Conservation (phyloP, 1,140 invertebrate species). For the Lordiphosa stackelbergi region DNA sequence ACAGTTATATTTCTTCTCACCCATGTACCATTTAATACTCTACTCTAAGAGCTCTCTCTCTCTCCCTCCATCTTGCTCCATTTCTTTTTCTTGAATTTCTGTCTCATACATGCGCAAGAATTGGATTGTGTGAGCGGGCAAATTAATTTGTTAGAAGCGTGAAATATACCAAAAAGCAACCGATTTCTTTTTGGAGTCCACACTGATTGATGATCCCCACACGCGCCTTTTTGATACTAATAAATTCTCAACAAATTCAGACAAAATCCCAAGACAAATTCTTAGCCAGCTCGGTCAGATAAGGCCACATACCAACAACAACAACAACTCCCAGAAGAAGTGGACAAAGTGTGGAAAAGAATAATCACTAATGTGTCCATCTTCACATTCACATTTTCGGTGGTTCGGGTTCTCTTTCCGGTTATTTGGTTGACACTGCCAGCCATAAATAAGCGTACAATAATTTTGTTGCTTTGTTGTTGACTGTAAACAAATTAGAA, state of each 20-base stretch:
- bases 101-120: too few species aligned
- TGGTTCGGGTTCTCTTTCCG: slow-evolving; percentile 42
- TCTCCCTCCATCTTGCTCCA: too few species aligned
- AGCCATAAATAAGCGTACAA: slow-evolving; percentile 69
- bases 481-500: slow-evolving; percentile 75
- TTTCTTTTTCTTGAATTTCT: too few species aligned
- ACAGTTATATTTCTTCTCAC: too few species aligned
- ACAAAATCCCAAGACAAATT: slow-evolving; percentile 38
- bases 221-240: slow-evolving; percentile 68
- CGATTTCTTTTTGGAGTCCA: slow-evolving; percentile 14
- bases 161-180: slow-evolving; percentile 25
- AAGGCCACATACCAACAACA: slow-evolving; percentile 31
- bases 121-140: too few species aligned
- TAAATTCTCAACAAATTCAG: slow-evolving; percentile 69
- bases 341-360: slow-evolving; percentile 33
- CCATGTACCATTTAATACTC: too few species aligned
- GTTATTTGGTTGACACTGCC: slow-evolving; percentile 43
- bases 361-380: slow-evolving; percentile 29
- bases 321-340: slow-evolving; percentile 5
- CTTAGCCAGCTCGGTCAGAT: slow-evolving; percentile 30
- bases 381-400: slow-evolving; percentile 11
- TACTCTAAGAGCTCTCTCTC: too few species aligned
- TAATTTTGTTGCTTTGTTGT: slow-evolving; percentile 51
- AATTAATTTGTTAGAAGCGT: slow-evolving; percentile 61
- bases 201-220: slow-evolving; percentile 70